Evolutionary conservation across 2,113 vertebrate genomes (phyloP).

Genomic region (Choloepus hoffmanni): DNA sequence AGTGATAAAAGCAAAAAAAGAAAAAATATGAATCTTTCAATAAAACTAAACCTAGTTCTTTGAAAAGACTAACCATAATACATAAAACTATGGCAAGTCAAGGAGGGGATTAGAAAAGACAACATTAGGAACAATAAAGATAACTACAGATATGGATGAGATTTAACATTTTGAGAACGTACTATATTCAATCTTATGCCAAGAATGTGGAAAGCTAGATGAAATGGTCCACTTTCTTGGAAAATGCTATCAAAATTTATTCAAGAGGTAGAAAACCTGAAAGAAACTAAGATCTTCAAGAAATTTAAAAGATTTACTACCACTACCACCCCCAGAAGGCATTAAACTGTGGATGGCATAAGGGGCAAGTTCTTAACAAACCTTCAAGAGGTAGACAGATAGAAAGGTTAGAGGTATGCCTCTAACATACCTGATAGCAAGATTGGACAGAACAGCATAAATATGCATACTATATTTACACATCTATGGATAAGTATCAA

Average conservation of each 20-base stretch:
- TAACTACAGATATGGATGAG: background rate
- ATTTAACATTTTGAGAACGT: background rate
- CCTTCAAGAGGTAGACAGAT: background rate
- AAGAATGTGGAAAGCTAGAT: background rate
- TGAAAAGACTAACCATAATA: background rate
- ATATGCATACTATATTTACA: background rate
- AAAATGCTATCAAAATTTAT: conserved; percentile 17
- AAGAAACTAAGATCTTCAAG: background rate
- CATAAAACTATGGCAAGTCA: background rate
- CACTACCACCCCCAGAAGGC: background rate
- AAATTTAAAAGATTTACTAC: background rate
- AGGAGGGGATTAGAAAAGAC: background rate
- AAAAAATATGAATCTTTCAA: background rate
- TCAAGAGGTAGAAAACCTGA: background rate
- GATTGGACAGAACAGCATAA: background rate
- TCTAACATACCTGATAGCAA: background rate
- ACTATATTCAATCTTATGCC: background rate
- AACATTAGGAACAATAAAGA: background rate
- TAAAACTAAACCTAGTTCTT: background rate
- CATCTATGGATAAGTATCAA: background rate
- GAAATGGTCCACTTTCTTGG: background rate
- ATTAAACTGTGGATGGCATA: background rate
- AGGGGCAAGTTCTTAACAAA: background rate
- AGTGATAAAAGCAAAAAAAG: background rate
- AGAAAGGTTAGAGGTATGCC: too few relatives aligned